A percentile compares a stretch with the other conserved stretches of the same genome.
Conservation (phyloP, 1,140 invertebrate genomes). For the Medauroidea extradentata region DNA sequence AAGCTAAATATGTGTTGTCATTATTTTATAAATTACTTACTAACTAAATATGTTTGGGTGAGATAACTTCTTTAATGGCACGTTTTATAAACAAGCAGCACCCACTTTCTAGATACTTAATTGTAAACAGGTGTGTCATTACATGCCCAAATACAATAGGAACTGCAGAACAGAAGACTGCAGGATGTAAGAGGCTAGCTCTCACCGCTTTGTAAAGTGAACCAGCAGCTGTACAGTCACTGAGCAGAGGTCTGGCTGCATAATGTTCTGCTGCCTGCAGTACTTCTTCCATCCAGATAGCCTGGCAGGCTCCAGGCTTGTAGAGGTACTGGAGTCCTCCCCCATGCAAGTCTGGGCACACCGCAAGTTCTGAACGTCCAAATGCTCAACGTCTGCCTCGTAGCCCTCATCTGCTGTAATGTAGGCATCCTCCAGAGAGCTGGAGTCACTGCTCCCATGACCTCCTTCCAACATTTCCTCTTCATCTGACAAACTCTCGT, state of each 20-base stretch:
- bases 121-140: too few species aligned
- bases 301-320: neutral
- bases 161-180: too few species aligned
- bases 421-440: constrained; percentile 42
- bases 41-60: too few species aligned
- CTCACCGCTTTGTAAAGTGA: constrained; percentile 53
- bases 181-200: too few species aligned
- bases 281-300: neutral
- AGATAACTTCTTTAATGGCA: too few species aligned
- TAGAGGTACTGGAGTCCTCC: constrained; percentile 2
- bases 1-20: too few species aligned
- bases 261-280: neutral
- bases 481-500: constrained; percentile 9
- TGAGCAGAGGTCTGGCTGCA: constrained; percentile 43
- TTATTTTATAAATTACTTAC: too few species aligned
- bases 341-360: neutral
- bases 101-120: too few species aligned
- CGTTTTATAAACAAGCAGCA: too few species aligned
- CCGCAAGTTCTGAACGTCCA: neutral
- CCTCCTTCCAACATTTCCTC: constrained; percentile 39
- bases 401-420: constrained; percentile 59
- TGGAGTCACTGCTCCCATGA: constrained; percentile 45
- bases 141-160: too few species aligned
- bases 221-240: constrained; percentile 56
- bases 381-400: constrained; percentile 50